Evolutionary conservation across 1,140 invertebrate species (phyloP).

Genomic region (Manduca sexta): DNA sequence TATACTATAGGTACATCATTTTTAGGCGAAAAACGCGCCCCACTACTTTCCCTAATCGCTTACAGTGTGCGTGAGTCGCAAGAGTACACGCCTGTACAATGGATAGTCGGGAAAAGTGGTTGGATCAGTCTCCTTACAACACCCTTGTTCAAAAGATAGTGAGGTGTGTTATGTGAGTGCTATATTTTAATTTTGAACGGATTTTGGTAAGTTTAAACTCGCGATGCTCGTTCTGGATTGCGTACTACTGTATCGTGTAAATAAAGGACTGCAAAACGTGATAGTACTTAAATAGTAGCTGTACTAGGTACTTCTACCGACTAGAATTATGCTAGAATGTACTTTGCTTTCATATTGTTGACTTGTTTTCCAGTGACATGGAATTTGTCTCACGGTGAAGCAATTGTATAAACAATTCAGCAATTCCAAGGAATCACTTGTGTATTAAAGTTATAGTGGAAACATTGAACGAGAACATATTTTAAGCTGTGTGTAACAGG

Average conservation of each 20-base stretch:
- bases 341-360: slow-evolving; percentile 18
- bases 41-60: too few species aligned
- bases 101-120: too few species aligned
- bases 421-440: slow-evolving; percentile 31
- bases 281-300: slow-evolving; percentile 49
- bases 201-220: too few species aligned
- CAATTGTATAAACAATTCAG: slow-evolving; percentile 9
- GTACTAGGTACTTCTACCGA: slow-evolving; percentile 12
- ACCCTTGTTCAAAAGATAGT: too few species aligned
- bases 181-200: too few species aligned
- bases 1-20: too few species aligned
- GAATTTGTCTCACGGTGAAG: slow-evolving; percentile 6
- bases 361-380: slow-evolving; percentile 13
- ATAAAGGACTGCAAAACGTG: slow-evolving; percentile 51
- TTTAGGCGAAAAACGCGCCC: too few species aligned
- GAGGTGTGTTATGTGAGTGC: too few species aligned
- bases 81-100: too few species aligned
- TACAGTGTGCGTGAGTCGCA: too few species aligned
- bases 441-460: slow-evolving; percentile 27
- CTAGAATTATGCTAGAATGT: slow-evolving; percentile 21
- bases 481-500: slow-evolving; percentile 43
- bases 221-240: too few species aligned
- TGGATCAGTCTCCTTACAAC: too few species aligned
- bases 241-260: slow-evolving; percentile 30
- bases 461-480: slow-evolving; percentile 30